phyloP scores from a whole-genome alignment of 1,140 invertebrate species.

The Drosophila sproati region DNA sequence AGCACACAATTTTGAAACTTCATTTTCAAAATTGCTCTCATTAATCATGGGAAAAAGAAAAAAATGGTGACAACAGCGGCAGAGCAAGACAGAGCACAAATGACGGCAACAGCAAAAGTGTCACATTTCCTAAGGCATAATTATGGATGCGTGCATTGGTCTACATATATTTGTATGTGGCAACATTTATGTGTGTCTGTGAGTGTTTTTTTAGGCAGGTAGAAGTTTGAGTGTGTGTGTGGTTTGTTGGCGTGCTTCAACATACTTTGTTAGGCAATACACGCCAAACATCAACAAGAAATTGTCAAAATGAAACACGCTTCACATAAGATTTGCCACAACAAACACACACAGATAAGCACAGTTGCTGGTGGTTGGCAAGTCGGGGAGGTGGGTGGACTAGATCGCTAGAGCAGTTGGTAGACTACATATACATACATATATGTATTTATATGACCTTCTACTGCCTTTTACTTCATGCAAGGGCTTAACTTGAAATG shows the following conservation, averaged over 20 bases:
- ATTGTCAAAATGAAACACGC: slow-evolving; percentile 49
- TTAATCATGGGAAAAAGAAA: slow-evolving; percentile 62
- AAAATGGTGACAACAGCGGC: slow-evolving; percentile 16
- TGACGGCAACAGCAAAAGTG: slow-evolving; percentile 12
- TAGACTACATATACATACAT: background rate
- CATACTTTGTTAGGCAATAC: slow-evolving; percentile 57
- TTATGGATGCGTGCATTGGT: slow-evolving; percentile 32
- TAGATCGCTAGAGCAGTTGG: slow-evolving; percentile 8
- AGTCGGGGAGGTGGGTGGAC: background rate
- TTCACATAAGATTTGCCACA: slow-evolving; percentile 16
- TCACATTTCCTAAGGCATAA: slow-evolving; percentile 34
- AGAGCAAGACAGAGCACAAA: background rate
- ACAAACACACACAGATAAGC: background rate
- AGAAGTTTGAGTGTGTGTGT: background rate
- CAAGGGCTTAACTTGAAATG: background rate
- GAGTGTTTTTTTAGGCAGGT: background rate
- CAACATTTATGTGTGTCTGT: background rate
- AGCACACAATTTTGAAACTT: slow-evolving; percentile 52
- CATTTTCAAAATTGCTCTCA: slow-evolving; percentile 66
- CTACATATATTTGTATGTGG: slow-evolving; percentile 1
- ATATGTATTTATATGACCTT: background rate
- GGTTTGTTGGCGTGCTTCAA: slow-evolving; percentile 42
- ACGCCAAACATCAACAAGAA: slow-evolving; percentile 56
- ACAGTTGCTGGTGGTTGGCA: background rate
- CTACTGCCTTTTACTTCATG: background rate